Evolutionary conservation across 1,140 invertebrate species (phyloP).

Genomic region (Drosophila burlai): DNA sequence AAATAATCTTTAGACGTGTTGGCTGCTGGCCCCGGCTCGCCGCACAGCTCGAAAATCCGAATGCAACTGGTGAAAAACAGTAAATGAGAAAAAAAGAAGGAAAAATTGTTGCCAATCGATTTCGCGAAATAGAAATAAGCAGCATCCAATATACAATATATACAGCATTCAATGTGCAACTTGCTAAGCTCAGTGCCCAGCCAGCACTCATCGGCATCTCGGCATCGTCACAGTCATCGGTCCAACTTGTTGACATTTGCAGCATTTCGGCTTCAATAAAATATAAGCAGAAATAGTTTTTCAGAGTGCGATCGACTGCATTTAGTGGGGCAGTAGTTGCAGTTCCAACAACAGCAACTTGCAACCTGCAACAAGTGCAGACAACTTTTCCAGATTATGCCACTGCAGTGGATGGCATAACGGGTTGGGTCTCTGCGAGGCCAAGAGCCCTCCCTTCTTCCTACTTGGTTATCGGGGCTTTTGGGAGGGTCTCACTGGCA

Average conservation of each 20-base stretch:
- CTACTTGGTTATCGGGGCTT: neutral
- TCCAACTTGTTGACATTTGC: slow-evolving; percentile 81
- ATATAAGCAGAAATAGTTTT: slow-evolving; percentile 78
- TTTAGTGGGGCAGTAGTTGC: slow-evolving; percentile 65
- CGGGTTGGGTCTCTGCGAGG: slow-evolving; percentile 34
- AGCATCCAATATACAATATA: slow-evolving; percentile 42
- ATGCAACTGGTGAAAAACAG: slow-evolving; percentile 46
- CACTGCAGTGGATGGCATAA: slow-evolving; percentile 42
- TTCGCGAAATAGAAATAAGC: slow-evolving; percentile 71
- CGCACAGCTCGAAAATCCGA: slow-evolving; percentile 14
- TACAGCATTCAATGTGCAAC: slow-evolving; percentile 16
- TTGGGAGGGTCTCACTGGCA: slow-evolving; percentile 5
- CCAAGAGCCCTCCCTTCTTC: slow-evolving; percentile 8
- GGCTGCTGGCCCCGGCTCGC: slow-evolving; percentile 45
- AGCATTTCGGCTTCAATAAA: slow-evolving; percentile 70
- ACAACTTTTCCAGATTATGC: slow-evolving; percentile 52
- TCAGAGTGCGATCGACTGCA: slow-evolving; percentile 53
- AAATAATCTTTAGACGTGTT: slow-evolving; percentile 81
- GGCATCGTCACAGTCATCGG: slow-evolving; percentile 52
- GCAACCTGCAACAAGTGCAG: slow-evolving; percentile 71
- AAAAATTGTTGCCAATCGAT: slow-evolving; percentile 80
- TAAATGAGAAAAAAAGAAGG: slow-evolving; percentile 67
- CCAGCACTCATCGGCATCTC: slow-evolving; percentile 62
- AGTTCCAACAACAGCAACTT: slow-evolving; percentile 10
- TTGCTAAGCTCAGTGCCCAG: slow-evolving; percentile 18